A percentile compares a stretch with the other conserved stretches of the same genome.
Evolutionary conservation across 2,113 vertebrate species (phyloP).

Genomic region (Sigmodon hispidus): DNA sequence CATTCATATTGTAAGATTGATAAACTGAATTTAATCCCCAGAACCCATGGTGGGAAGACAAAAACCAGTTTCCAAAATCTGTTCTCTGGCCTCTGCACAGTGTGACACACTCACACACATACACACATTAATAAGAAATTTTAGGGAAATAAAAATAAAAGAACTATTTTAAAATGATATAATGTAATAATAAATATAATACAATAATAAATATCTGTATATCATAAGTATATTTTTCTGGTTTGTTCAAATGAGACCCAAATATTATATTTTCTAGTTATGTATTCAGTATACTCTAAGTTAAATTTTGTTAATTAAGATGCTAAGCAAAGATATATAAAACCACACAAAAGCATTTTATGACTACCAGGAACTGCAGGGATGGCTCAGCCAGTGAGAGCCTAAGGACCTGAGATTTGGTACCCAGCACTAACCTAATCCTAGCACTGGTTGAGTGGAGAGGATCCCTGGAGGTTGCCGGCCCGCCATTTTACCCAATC

Average conservation of each 20-base stretch:
- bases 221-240: not conserved
- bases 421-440: not conserved
- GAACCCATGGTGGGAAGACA: not conserved
- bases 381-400: not conserved
- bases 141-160: not conserved
- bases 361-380: too few relatives aligned
- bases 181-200: too few relatives aligned
- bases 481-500: not conserved
- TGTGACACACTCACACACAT: not conserved
- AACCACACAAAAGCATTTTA: not conserved
- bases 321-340: conserved; percentile 23
- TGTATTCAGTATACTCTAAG: not conserved
- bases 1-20: not conserved
- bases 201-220: too few relatives aligned
- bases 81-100: not conserved
- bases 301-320: not conserved
- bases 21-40: not conserved
- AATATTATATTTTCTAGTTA: not conserved
- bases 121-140: not conserved
- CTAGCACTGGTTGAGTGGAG: not conserved
- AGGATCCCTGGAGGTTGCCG: not conserved
- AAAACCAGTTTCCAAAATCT: not conserved
- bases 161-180: too few relatives aligned
- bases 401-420: not conserved
- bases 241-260: conserved; percentile 9